A percentile compares a stretch with the other conserved stretches of the same genome.
Conservation (phyloP, 2,797 vertebrate genomes). For the Corythornis leucogaster region DNA sequence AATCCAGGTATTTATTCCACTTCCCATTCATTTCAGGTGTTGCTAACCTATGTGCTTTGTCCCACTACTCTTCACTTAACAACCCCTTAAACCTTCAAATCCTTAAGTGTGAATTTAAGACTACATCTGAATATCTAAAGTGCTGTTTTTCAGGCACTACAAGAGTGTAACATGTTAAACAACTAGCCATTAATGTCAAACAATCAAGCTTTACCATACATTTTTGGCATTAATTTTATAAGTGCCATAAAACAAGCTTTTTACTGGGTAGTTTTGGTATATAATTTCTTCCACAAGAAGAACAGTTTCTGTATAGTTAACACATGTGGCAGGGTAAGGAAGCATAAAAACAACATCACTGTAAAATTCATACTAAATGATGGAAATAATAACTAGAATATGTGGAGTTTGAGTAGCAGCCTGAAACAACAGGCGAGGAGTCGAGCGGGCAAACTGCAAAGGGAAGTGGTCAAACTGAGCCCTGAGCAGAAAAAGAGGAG, state of each 20-base stretch:
- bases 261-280: conserved; percentile 57
- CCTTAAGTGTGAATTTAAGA: conserved; percentile 11
- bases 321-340: conserved; percentile 63
- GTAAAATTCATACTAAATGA: conserved; percentile 77
- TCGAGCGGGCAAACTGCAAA: conserved; percentile 7
- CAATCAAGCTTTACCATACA: conserved; percentile 54
- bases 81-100: conserved; percentile 11
- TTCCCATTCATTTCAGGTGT: neutral
- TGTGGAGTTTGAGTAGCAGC: conserved; percentile 68
- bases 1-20: neutral
- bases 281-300: conserved; percentile 71
- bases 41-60: neutral
- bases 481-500: neutral
- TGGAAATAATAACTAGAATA: conserved; percentile 75
- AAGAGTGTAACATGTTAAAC: conserved; percentile 34
- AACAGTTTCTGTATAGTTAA: conserved; percentile 62
- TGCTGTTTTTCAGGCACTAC: conserved; percentile 13
- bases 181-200: conserved; percentile 64
- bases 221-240: conserved; percentile 68
- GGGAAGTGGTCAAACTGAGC: neutral
- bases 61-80: neutral
- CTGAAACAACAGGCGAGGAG: conserved; percentile 57
- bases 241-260: conserved; percentile 53
- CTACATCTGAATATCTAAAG: conserved; percentile 11
- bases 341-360: conserved; percentile 74